Conservation (phyloP, 2,113 vertebrate species). For the Alligator sinensis region DNA sequence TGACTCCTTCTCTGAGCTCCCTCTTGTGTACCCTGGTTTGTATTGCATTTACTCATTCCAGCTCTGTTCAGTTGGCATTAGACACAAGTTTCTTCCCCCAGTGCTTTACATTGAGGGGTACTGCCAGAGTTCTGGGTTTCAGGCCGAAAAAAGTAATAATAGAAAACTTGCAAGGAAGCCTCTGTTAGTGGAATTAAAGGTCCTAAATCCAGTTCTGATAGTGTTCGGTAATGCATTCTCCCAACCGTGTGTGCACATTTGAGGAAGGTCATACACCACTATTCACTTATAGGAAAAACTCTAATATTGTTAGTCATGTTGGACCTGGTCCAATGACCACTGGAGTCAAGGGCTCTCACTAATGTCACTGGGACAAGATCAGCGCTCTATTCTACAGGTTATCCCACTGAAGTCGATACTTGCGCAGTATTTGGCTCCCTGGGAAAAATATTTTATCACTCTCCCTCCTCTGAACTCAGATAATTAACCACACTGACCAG, state of each 20-base stretch:
- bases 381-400: not conserved
- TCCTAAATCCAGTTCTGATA: not conserved
- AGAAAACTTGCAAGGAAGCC: not conserved
- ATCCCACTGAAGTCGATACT: not conserved
- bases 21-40: conserved; percentile 1
- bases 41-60: not conserved
- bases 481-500: too few species aligned
- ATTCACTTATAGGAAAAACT: not conserved
- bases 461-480: too few species aligned
- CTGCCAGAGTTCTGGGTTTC: not conserved
- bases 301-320: not conserved
- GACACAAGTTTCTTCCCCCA: not conserved
- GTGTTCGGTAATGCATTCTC: not conserved
- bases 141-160: not conserved
- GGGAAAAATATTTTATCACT: not conserved
- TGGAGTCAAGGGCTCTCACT: not conserved
- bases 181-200: not conserved
- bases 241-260: not conserved
- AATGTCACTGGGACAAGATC: not conserved
- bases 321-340: not conserved
- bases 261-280: not conserved
- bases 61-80: not conserved
- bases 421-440: too few species aligned
- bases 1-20: conserved; percentile 17
- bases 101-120: not conserved